phyloP scores from a whole-genome alignment of 1,140 invertebrate species.

The Odontomachus brunneus region DNA sequence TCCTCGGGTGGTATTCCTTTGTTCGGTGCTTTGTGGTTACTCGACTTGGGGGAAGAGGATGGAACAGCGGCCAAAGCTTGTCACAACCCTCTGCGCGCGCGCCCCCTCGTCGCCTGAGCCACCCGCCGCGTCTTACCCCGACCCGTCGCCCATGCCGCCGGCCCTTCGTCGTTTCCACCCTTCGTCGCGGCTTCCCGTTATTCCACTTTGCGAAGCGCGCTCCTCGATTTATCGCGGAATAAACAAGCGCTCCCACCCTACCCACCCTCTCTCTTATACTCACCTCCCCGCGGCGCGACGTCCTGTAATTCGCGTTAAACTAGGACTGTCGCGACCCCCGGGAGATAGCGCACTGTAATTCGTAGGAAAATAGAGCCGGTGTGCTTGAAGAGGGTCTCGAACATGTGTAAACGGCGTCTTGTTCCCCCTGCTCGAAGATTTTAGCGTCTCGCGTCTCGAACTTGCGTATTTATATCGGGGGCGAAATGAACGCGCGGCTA shows the following conservation, averaged over 20 bases:
- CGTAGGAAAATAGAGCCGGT: slow-evolving; percentile 42
- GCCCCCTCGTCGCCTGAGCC: background rate
- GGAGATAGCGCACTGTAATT: slow-evolving; percentile 41
- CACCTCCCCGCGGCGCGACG: slow-evolving; percentile 6
- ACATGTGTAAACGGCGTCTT: background rate
- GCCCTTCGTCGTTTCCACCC: background rate
- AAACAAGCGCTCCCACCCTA: slow-evolving; percentile 63
- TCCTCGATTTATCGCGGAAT: slow-evolving; percentile 69
- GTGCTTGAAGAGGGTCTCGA: background rate
- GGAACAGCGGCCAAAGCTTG: slow-evolving; percentile 33
- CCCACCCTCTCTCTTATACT: background rate
- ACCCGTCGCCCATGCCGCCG: background rate
- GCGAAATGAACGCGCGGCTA: too few relatives aligned
- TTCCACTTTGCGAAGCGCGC: slow-evolving; percentile 45
- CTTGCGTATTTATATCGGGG: too few relatives aligned
- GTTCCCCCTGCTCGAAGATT: background rate
- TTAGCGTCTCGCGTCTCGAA: background rate
- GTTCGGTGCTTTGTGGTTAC: slow-evolving; percentile 60
- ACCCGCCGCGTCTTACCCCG: too few relatives aligned
- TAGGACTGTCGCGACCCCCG: slow-evolving; percentile 34
- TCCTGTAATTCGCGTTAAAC: slow-evolving; percentile 56
- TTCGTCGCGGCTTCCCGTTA: slow-evolving; percentile 54
- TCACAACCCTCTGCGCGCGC: slow-evolving; percentile 20
- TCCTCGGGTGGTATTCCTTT: slow-evolving; percentile 66
- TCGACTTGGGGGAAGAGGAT: slow-evolving; percentile 7